phyloP scores from a whole-genome alignment of 2,113 vertebrate species.

The Gavialis gangeticus region DNA sequence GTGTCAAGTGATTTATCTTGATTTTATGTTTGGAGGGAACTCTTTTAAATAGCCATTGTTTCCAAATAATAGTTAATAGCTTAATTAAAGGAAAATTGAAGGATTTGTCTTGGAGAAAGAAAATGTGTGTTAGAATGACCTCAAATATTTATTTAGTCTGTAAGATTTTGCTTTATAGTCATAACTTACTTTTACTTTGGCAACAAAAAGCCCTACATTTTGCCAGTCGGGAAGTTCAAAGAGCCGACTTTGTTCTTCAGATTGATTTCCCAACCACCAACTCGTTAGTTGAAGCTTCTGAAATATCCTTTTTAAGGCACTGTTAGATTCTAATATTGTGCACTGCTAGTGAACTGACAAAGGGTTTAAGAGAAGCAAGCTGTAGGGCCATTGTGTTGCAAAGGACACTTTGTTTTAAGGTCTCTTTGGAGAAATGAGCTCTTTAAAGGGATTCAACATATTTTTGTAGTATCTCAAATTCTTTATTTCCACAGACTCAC shows the following conservation, averaged over 20 bases:
- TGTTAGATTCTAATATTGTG: fast-evolving
- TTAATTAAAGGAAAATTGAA: neutral
- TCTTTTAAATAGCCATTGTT: neutral
- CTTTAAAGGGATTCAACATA: neutral
- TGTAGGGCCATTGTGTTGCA: neutral
- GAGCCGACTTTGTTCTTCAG: neutral
- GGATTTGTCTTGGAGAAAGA: neutral
- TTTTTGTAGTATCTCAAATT: neutral
- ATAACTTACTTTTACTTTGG: neutral
- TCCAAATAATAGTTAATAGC: neutral
- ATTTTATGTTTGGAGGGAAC: fast-evolving
- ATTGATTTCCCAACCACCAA: neutral
- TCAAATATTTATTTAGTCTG: neutral
- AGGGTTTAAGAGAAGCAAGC: neutral
- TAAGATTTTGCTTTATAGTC: neutral
- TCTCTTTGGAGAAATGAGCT: neutral
- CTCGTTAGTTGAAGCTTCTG: neutral
- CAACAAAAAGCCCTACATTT: neutral
- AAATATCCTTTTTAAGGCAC: neutral
- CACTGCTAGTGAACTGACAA: neutral
- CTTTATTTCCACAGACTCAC: neutral
- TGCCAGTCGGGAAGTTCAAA: neutral
- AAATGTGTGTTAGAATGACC: neutral
- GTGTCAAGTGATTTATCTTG: neutral
- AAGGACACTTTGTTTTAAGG: neutral